Evolutionary conservation across 2,113 vertebrate genomes (phyloP).

Genomic region (Tragelaphus strepsiceros): DNA sequence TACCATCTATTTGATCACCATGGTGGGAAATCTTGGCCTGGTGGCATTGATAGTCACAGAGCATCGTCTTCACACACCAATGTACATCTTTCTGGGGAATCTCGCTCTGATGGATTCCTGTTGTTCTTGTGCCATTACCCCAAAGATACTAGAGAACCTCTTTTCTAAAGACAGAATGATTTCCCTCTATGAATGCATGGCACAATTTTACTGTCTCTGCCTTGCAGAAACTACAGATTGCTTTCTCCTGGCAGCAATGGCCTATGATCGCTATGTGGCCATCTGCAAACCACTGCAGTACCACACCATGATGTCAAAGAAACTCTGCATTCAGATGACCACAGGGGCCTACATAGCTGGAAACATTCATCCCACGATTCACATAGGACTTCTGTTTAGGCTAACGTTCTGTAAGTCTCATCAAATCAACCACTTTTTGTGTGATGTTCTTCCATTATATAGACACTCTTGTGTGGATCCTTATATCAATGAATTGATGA

Average conservation of each 20-base stretch:
- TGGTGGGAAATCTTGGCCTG: background rate
- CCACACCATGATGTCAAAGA: background rate
- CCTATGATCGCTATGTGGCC: background rate
- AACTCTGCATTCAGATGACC: background rate
- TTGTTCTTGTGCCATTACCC: background rate
- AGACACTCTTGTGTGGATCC: background rate
- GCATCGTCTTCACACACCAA: background rate
- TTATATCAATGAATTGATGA: background rate
- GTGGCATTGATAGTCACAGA: background rate
- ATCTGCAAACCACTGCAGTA: background rate
- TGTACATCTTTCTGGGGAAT: background rate
- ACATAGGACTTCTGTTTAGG: accelerated
- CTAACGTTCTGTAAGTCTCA: background rate
- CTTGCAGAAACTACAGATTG: background rate
- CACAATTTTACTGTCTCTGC: background rate
- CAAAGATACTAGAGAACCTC: background rate
- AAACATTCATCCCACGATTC: background rate
- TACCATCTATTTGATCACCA: background rate
- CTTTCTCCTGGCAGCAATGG: background rate
- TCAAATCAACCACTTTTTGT: background rate
- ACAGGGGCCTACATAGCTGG: background rate
- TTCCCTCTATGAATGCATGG: background rate
- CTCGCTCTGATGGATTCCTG: background rate
- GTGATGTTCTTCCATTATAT: background rate
- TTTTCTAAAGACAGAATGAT: background rate